These are phyloP conservation scores for Vultur gryphus DNA, from an alignment of 2,797 vertebrate genomes.

Conservation along the genomic window DNA sequence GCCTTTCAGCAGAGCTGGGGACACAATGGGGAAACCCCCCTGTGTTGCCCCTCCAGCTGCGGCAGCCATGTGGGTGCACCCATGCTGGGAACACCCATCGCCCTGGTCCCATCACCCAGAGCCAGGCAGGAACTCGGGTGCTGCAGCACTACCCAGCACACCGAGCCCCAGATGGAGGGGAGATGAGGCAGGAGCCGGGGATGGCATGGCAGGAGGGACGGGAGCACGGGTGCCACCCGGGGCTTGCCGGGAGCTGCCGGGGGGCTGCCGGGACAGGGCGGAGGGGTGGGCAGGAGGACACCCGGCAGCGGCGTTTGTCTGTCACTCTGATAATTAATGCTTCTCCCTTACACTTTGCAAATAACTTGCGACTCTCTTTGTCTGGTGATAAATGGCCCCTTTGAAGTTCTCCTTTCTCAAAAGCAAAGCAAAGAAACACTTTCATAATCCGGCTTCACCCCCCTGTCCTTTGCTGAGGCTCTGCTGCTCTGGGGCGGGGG, in stretches of 20 bases:
- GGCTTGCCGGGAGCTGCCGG: not conserved
- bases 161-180: not conserved
- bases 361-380: conserved; percentile 51
- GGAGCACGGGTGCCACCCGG: not conserved
- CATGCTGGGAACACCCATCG: not conserved
- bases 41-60: accelerated
- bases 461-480: not conserved
- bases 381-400: conserved; percentile 48
- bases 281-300: conserved; percentile 33
- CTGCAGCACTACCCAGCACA: accelerated
- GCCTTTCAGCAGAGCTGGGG: not conserved
- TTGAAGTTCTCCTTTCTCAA: conserved; percentile 62
- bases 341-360: conserved; percentile 42
- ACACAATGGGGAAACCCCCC: accelerated
- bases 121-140: not conserved
- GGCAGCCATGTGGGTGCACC: accelerated
- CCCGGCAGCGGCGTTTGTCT: not conserved
- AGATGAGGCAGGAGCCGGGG: not conserved
- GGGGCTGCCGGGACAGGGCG: not conserved
- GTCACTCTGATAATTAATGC: conserved; percentile 25
- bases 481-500: not conserved
- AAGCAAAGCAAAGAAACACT: conserved; percentile 61
- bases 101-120: accelerated
- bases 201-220: not conserved
- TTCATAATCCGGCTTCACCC: conserved; percentile 32